phyloP scores from a whole-genome alignment of 2,113 vertebrate species.

The Lates calcarifer region DNA sequence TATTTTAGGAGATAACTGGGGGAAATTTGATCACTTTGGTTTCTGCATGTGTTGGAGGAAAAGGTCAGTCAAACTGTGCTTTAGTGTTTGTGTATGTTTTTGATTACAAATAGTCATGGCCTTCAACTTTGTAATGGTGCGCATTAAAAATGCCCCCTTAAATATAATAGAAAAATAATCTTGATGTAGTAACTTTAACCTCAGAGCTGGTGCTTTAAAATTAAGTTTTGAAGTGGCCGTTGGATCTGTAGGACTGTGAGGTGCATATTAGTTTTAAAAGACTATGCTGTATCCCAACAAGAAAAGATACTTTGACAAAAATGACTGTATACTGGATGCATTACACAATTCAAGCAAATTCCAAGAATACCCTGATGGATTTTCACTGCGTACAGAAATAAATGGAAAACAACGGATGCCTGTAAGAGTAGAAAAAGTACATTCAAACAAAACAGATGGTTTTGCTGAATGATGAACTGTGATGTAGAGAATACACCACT shows the following conservation, averaged over 20 bases:
- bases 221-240: background rate
- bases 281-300: background rate
- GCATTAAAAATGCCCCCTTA: background rate
- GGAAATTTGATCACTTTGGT: slow-evolving; percentile 6
- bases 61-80: slow-evolving; percentile 10
- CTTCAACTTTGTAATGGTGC: slow-evolving; percentile 8
- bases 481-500: background rate
- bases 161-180: slow-evolving; percentile 10
- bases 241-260: background rate
- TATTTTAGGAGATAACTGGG: slow-evolving; percentile 17
- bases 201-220: background rate
- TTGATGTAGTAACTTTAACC: background rate
- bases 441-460: background rate
- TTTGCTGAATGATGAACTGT: background rate
- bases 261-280: background rate
- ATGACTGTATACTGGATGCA: background rate
- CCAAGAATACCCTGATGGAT: background rate
- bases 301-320: background rate
- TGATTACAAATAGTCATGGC: background rate
- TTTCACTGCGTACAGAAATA: background rate
- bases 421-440: background rate
- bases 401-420: background rate
- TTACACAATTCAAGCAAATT: background rate
- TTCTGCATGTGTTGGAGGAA: slow-evolving; percentile 4
- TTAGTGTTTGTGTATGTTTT: background rate